phyloP scores from a whole-genome alignment of 2,113 vertebrate genomes.

The Phainopepla nitens region DNA sequence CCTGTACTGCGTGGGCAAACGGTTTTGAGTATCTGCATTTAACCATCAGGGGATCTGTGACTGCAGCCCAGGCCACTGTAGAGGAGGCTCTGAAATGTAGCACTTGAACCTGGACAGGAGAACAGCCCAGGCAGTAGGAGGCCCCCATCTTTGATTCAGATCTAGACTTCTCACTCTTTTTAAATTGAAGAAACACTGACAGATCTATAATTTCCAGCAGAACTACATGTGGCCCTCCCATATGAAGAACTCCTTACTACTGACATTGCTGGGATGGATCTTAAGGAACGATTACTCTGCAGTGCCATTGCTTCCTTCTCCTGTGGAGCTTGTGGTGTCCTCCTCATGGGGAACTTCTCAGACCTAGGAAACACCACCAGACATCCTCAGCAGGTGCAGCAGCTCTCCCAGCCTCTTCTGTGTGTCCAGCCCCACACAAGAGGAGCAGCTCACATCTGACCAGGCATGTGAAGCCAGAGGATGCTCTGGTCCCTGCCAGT shows the following conservation, averaged over 20 bases:
- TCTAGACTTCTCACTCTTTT: background rate
- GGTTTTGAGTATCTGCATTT: background rate
- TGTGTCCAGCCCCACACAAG: background rate
- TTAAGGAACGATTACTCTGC: background rate
- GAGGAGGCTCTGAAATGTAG: background rate
- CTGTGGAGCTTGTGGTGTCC: background rate
- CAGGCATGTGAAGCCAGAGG: background rate
- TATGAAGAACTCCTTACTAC: background rate
- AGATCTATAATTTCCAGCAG: background rate
- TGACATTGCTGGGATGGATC: background rate
- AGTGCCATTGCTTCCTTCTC: background rate
- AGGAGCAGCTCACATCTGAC: background rate
- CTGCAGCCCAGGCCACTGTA: background rate
- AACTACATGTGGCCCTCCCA: background rate
- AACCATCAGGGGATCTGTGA: background rate
- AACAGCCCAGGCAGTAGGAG: background rate
- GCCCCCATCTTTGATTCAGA: background rate
- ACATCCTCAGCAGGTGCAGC: background rate
- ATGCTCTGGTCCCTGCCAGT: fast-evolving
- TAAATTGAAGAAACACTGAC: background rate
- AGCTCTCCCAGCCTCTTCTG: background rate
- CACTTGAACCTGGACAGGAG: background rate
- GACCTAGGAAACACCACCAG: background rate
- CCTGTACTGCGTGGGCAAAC: fast-evolving
- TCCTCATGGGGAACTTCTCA: background rate